phyloP scores from a whole-genome alignment of 2,797 vertebrate genomes.

The Myripristis murdjan region DNA sequence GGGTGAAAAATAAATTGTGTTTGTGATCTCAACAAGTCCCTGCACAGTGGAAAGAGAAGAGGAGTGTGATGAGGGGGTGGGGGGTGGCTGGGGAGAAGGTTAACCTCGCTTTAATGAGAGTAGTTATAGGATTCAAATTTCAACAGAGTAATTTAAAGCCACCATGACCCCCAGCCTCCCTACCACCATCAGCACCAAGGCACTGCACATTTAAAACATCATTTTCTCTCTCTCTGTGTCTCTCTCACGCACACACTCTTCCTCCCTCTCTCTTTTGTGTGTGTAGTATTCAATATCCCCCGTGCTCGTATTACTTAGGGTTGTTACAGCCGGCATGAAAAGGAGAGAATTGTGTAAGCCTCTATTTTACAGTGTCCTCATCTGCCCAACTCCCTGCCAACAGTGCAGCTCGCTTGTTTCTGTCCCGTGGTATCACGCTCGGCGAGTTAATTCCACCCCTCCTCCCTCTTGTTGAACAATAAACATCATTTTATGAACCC shows the following conservation, averaged over 20 bases:
- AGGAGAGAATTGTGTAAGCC: slow-evolving; percentile 49
- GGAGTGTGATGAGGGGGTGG: slow-evolving; percentile 21
- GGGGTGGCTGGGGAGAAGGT: slow-evolving; percentile 50
- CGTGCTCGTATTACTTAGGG: slow-evolving; percentile 34
- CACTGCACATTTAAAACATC: slow-evolving; percentile 11
- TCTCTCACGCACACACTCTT: slow-evolving; percentile 15
- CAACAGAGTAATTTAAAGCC: slow-evolving; percentile 57
- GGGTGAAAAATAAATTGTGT: slow-evolving; percentile 81
- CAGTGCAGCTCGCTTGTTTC: slow-evolving; percentile 46
- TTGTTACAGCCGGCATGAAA: slow-evolving; percentile 54
- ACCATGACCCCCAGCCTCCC: slow-evolving; percentile 37
- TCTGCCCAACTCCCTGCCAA: slow-evolving; percentile 41
- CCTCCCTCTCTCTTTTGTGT: slow-evolving; percentile 31
- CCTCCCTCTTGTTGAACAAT: slow-evolving; percentile 40
- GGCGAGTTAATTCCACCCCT: slow-evolving; percentile 34
- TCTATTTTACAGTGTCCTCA: slow-evolving; percentile 62
- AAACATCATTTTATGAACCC: slow-evolving; percentile 53
- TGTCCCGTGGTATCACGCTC: slow-evolving; percentile 46
- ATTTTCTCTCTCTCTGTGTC: slow-evolving; percentile 6
- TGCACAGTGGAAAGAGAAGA: slow-evolving; percentile 43
- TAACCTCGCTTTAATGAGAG: slow-evolving; percentile 78
- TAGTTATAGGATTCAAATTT: slow-evolving; percentile 73
- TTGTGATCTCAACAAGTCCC: slow-evolving; percentile 78
- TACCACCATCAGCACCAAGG: not conserved
- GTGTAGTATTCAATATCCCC: slow-evolving; percentile 34